Conservation (phyloP, 2,113 vertebrate species). For the Anhinga rufa region DNA sequence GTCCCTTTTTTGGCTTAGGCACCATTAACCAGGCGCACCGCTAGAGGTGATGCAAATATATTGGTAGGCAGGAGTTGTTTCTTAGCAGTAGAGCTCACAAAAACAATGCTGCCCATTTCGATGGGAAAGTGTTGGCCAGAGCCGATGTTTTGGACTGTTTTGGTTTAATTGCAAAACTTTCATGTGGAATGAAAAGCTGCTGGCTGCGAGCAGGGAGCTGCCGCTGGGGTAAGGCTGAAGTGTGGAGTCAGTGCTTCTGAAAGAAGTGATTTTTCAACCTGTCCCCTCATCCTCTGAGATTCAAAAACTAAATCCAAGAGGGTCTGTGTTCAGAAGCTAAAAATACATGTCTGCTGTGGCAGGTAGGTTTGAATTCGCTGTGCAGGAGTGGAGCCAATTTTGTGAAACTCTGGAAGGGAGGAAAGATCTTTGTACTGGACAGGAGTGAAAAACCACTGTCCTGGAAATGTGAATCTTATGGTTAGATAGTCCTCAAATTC, state of each 20-base stretch:
- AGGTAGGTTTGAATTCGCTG: neutral
- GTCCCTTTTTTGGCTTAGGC: neutral
- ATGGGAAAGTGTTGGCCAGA: neutral
- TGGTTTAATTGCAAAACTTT: neutral
- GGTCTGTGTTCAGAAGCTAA: neutral
- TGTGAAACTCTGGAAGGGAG: neutral
- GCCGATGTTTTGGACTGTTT: neutral
- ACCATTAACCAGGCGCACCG: neutral
- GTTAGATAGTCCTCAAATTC: neutral
- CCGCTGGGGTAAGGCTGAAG: neutral
- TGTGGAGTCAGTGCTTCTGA: neutral
- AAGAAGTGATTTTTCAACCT: neutral
- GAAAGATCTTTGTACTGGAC: neutral
- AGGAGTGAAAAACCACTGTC: neutral
- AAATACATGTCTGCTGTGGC: neutral
- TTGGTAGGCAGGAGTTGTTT: neutral
- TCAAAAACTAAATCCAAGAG: neutral
- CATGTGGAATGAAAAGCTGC: neutral
- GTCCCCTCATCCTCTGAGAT: neutral
- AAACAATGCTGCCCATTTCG: neutral
- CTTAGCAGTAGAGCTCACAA: neutral
- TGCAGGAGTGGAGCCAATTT: neutral
- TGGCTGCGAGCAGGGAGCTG: neutral
- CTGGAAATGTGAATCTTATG: neutral
- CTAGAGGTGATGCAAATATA: neutral